Conservation (phyloP, 2,113 vertebrate genomes). For the Morone chrysops region DNA sequence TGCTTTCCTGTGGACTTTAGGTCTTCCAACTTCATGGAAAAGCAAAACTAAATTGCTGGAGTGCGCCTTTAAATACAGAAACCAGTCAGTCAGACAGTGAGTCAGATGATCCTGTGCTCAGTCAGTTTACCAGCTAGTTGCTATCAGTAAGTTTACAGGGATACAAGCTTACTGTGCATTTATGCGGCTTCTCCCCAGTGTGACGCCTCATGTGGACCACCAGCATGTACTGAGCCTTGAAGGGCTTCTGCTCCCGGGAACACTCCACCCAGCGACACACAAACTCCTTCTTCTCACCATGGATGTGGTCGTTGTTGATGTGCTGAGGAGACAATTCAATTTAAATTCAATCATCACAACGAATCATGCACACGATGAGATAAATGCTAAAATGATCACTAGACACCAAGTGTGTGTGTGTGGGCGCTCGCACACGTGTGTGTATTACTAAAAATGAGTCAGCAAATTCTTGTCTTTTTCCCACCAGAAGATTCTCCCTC, state of each 20-base stretch:
- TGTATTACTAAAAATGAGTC: constrained; percentile 15
- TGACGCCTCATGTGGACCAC: constrained; percentile 98
- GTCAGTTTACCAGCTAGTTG: not conserved
- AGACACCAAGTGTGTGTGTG: not conserved
- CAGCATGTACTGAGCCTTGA: constrained; percentile 99
- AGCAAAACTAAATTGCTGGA: not conserved
- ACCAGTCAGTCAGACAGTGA: not conserved
- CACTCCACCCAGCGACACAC: constrained; percentile 98
- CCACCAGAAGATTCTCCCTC: constrained; percentile 44
- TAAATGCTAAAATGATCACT: not conserved
- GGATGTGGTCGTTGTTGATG: constrained; percentile 99
- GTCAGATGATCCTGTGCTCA: not conserved
- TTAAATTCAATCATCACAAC: not conserved
- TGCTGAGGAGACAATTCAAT: constrained; percentile 84
- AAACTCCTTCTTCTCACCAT: constrained; percentile 99
- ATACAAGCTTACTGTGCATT: constrained; percentile 89
- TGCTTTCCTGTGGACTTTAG: too few relatives aligned
- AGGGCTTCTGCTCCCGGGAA: constrained; percentile 96
- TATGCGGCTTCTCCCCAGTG: constrained; percentile 98
- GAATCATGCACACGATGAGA: too few relatives aligned
- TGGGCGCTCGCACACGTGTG: not conserved
- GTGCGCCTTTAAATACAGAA: not conserved
- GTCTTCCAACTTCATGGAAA: not conserved
- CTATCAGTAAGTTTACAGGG: not conserved
- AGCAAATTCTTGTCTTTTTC: constrained; percentile 60